Conservation (phyloP, 2,888 invertebrate species). For the Sarcophaga caerulescens region DNA sequence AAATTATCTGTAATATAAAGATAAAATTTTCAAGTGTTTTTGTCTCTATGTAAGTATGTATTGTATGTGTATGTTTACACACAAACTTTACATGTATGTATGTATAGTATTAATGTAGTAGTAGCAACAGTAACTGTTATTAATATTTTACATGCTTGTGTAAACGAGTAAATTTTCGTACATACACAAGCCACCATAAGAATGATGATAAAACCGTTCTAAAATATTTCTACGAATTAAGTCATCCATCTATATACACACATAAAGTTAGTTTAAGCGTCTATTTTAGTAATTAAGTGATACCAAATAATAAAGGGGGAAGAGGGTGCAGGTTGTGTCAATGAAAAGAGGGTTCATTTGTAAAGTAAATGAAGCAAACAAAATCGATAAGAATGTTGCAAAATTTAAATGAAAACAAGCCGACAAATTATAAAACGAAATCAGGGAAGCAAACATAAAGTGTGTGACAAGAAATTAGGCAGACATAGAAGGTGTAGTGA, state of each 20-base stretch:
- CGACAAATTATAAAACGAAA: too few species aligned
- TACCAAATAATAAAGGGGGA: neutral
- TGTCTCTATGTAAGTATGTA: neutral
- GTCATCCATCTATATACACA: slow-evolving; percentile 8
- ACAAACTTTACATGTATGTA: neutral
- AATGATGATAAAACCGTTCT: neutral
- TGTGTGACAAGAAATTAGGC: too few species aligned
- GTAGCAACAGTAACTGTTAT: neutral
- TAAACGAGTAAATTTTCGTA: too few species aligned
- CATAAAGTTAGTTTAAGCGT: too few species aligned
- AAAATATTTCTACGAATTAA: slow-evolving; percentile 45
- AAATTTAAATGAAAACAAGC: neutral
- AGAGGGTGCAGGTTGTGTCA: too few species aligned
- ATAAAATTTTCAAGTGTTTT: slow-evolving; percentile 33
- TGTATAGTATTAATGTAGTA: neutral
- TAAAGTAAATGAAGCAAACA: slow-evolving; percentile 17
- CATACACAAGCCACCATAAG: neutral
- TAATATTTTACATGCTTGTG: neutral
- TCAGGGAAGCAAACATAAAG: too few species aligned
- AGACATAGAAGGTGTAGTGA: too few species aligned
- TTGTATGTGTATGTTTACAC: neutral
- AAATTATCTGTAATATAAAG: slow-evolving; percentile 47
- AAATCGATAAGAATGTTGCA: neutral
- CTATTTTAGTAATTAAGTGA: neutral
- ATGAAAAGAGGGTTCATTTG: slow-evolving; percentile 3